These are phyloP conservation scores for Uropetala carovei DNA, from an alignment of 2,888 invertebrate genomes.

Conservation along the genomic window DNA sequence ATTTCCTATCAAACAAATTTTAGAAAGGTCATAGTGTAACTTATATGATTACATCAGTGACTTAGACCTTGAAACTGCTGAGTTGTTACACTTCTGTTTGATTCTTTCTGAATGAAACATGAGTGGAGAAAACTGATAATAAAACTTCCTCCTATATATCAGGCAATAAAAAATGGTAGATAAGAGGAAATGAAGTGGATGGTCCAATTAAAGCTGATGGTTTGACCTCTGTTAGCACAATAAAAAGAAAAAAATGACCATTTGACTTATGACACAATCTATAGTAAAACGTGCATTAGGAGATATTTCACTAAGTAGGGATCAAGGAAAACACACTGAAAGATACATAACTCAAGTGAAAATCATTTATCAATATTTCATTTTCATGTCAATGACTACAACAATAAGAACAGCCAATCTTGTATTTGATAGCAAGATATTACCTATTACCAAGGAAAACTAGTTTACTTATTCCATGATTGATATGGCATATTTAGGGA, in stretches of 20 bases:
- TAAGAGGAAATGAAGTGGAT: neutral
- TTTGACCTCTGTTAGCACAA: neutral
- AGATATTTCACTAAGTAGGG: neutral
- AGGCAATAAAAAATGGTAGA: neutral
- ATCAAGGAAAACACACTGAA: neutral
- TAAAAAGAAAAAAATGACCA: neutral
- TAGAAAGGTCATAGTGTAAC: too few relatives aligned
- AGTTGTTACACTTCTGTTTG: neutral
- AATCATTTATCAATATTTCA: slow-evolving; percentile 52
- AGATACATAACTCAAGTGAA: neutral
- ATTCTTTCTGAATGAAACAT: neutral
- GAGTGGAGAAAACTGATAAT: neutral
- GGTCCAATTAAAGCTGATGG: neutral
- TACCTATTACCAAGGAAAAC: slow-evolving; percentile 50
- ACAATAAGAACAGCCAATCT: slow-evolving; percentile 56
- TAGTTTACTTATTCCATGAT: slow-evolving; percentile 12
- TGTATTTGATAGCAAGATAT: slow-evolving; percentile 51
- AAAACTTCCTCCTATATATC: neutral
- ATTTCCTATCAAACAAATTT: too few relatives aligned
- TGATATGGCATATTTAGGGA: slow-evolving; percentile 52
- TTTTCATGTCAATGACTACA: slow-evolving; percentile 46
- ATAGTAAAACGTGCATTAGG: neutral
- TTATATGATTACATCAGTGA: neutral
- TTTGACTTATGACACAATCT: neutral
- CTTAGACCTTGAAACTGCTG: neutral